These are phyloP conservation scores for Dromas ardeola DNA, from an alignment of 2,113 vertebrate genomes.

Conservation along the genomic window DNA sequence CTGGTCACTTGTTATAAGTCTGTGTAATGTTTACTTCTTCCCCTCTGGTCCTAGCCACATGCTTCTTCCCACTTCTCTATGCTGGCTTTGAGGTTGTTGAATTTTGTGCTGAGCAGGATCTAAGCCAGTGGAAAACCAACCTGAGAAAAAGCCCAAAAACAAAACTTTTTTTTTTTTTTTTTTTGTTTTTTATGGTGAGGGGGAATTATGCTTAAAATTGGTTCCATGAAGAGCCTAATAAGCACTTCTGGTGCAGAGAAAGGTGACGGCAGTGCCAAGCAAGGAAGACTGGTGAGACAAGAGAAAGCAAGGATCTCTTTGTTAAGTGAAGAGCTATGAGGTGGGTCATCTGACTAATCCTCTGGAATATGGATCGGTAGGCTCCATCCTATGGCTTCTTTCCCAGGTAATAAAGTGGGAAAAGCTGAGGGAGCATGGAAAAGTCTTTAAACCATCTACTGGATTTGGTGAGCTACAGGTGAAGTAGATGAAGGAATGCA, in stretches of 20 bases:
- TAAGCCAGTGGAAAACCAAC: neutral
- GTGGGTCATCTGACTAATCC: neutral
- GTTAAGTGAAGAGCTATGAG: neutral
- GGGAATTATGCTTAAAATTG: neutral
- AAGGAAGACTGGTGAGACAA: neutral
- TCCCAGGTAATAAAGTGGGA: neutral
- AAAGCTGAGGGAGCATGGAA: neutral
- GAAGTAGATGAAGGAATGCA: neutral
- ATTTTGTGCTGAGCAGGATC: neutral
- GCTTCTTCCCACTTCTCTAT: neutral
- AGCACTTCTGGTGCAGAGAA: neutral
- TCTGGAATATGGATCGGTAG: neutral
- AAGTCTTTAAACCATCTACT: neutral
- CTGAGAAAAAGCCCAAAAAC: neutral
- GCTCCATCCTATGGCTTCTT: neutral
- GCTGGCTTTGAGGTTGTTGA: neutral
- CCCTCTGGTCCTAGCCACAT: neutral
- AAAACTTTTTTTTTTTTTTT: rapidly evolving
- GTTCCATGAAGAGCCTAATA: neutral
- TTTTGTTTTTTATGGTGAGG: neutral
- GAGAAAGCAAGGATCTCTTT: neutral
- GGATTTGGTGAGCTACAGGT: neutral
- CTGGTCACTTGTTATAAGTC: neutral
- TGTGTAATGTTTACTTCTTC: neutral
- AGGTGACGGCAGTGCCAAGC: neutral